phyloP scores from a whole-genome alignment of 2,113 vertebrate genomes.

The Pachypanchax playfairii region DNA sequence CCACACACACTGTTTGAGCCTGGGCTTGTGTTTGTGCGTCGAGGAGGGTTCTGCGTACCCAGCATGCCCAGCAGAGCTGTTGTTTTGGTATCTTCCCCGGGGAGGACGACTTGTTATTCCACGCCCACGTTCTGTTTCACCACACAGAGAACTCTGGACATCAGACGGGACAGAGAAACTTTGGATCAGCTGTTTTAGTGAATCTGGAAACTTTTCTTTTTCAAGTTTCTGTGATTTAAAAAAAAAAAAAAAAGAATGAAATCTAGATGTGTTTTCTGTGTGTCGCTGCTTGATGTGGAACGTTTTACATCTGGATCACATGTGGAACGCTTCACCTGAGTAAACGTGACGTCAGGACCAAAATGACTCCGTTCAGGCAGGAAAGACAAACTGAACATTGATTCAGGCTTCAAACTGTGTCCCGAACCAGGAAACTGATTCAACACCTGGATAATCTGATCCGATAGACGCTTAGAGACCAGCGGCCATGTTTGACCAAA shows the following conservation, averaged over 20 bases:
- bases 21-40: conserved; percentile 1
- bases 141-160: conserved; percentile 44
- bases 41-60: conserved; percentile 35
- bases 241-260: too few species aligned
- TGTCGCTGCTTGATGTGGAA: conserved; percentile 23
- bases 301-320: conserved; percentile 40
- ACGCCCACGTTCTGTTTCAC: conserved; percentile 60
- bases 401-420: conserved; percentile 30
- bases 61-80: conserved; percentile 51
- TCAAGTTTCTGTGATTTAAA: background rate
- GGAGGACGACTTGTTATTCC: conserved; percentile 64
- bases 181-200: conserved; percentile 44
- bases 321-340: conserved; percentile 52
- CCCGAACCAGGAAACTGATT: conserved; percentile 34
- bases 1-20: background rate
- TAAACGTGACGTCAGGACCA: conserved; percentile 55
- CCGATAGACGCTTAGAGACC: conserved; percentile 12
- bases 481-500: too few species aligned
- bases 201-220: conserved; percentile 56
- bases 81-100: conserved; percentile 68
- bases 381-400: conserved; percentile 43
- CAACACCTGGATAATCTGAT: conserved; percentile 36
- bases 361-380: conserved; percentile 37
- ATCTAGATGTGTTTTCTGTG: too few species aligned
- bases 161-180: conserved; percentile 48